Conservation (phyloP, 2,888 invertebrate species). For the Cenopis cana region DNA sequence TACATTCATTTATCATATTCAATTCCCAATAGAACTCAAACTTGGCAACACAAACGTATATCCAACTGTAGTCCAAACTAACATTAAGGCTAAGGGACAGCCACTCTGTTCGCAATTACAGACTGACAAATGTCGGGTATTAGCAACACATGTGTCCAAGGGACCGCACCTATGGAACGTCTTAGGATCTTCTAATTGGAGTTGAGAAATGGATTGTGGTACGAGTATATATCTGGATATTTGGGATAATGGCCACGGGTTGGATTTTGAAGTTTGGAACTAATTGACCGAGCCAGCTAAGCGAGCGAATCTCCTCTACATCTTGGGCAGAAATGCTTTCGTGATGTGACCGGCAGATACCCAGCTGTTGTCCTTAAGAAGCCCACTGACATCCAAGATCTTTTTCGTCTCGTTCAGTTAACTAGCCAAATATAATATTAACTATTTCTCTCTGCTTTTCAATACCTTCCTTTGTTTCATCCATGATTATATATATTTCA, state of each 20-base stretch:
- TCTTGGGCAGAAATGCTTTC: too few relatives aligned
- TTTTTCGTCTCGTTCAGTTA: too few relatives aligned
- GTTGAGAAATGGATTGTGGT: constrained; percentile 31
- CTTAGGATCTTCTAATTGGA: constrained; percentile 28
- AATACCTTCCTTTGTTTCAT: too few relatives aligned
- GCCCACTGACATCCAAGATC: too few relatives aligned
- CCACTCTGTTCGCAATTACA: constrained; percentile 82
- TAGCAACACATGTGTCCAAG: constrained; percentile 77
- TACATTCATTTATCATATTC: constrained; percentile 19
- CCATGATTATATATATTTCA: too few relatives aligned
- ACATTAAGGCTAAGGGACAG: constrained; percentile 82
- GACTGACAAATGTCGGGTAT: constrained; percentile 83
- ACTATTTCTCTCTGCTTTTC: too few relatives aligned
- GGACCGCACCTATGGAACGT: constrained; percentile 35
- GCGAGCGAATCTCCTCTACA: too few relatives aligned
- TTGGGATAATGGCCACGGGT: constrained; percentile 22
- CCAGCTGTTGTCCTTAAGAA: too few relatives aligned
- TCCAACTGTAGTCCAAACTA: constrained; percentile 64
- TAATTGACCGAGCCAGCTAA: too few relatives aligned
- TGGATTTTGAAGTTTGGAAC: constrained; percentile 4
- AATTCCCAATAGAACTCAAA: constrained; percentile 36
- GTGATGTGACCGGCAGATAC: too few relatives aligned
- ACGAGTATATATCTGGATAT: constrained; percentile 29
- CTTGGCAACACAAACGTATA: constrained; percentile 46
- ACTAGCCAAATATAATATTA: too few relatives aligned